Conservation (phyloP, 1,140 invertebrate genomes). For the Coptotermes formosanus region DNA sequence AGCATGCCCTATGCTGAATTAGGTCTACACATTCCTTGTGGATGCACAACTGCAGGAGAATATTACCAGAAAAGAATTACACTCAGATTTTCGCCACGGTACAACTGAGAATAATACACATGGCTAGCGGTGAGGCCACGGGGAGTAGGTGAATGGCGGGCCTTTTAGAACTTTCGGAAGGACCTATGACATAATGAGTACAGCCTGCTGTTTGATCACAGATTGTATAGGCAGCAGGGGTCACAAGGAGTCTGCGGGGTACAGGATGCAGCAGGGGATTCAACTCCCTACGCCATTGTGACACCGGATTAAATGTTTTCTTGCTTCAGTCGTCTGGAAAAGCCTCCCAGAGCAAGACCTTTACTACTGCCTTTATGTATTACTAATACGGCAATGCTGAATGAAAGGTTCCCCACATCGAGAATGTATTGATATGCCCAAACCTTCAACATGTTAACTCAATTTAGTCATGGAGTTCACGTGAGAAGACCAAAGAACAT, state of each 20-base stretch:
- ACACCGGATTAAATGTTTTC: constrained; percentile 8
- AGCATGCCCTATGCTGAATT: no score
- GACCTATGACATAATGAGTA: neutral
- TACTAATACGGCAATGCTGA: neutral
- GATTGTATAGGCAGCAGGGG: neutral
- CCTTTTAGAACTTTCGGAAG: neutral
- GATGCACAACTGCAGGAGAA: neutral
- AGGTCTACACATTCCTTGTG: no score
- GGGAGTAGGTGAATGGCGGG: neutral
- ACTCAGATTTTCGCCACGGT: no score
- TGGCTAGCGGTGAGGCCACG: neutral
- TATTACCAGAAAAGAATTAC: neutral
- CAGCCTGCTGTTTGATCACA: neutral
- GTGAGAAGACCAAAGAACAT: neutral
- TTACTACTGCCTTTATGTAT: neutral
- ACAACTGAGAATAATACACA: no score
- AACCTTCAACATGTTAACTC: no score
- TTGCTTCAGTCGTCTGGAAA: neutral
- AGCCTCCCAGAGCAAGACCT: constrained; percentile 9
- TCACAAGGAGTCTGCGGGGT: neutral
- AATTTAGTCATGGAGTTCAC: neutral
- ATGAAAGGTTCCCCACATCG: neutral
- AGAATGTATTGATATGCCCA: neutral
- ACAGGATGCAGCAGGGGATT: neutral
- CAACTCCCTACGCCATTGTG: neutral